phyloP scores from a whole-genome alignment of 2,113 vertebrate species.

The Dasyurus viverrinus region DNA sequence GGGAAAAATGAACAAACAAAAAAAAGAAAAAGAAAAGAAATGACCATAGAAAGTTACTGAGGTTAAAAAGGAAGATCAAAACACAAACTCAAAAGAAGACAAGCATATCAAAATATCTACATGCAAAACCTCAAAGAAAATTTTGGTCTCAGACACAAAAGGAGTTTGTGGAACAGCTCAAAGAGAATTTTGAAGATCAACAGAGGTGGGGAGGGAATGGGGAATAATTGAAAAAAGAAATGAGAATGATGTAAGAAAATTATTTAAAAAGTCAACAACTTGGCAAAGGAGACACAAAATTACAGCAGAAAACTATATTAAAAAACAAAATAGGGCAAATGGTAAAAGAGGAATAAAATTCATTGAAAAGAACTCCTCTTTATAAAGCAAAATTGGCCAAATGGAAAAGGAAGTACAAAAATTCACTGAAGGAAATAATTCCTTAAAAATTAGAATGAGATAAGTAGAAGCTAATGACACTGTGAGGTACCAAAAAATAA shows the following conservation, averaged over 20 bases:
- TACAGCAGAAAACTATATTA: no score
- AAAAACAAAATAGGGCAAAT: background rate
- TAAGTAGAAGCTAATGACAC: background rate
- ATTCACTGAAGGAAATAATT: background rate
- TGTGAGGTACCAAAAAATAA: no score
- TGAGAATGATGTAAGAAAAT: background rate
- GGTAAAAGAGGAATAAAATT: background rate
- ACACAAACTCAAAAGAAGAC: background rate
- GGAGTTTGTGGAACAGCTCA: background rate
- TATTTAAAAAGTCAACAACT: background rate
- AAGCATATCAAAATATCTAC: background rate
- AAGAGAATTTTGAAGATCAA: background rate
- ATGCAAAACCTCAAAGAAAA: background rate
- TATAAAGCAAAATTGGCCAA: background rate
- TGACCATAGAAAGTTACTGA: background rate
- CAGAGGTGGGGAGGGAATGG: background rate
- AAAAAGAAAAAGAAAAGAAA: background rate
- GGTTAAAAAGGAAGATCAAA: background rate
- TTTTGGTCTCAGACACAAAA: background rate
- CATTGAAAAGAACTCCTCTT: background rate
- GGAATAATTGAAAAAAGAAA: background rate
- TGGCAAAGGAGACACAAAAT: background rate
- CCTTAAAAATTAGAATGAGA: background rate
- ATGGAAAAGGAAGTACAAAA: background rate
- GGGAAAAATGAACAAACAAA: background rate